These are phyloP conservation scores for Nycticryphes semicollaris DNA, from an alignment of 2,113 vertebrate species.

Conservation along the genomic window DNA sequence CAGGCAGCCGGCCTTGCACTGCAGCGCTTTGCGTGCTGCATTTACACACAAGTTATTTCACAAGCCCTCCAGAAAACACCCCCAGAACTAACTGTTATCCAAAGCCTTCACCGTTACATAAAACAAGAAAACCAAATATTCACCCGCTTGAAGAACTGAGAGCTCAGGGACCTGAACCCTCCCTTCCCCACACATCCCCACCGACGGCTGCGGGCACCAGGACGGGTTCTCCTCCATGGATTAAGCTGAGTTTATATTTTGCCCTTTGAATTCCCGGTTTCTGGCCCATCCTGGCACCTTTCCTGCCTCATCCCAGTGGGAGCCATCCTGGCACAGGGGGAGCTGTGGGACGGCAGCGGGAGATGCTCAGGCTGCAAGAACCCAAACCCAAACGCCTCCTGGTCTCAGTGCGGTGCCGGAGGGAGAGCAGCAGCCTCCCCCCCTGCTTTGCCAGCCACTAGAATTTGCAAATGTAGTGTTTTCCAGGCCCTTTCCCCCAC, in stretches of 20 bases:
- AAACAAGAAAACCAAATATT: background rate
- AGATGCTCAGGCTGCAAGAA: background rate
- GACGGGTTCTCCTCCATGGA: background rate
- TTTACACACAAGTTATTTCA: background rate
- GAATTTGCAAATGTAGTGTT: accelerated
- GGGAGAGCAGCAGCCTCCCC: background rate
- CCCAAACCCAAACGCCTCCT: background rate
- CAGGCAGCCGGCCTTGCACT: background rate
- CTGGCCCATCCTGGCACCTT: background rate
- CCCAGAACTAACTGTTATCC: background rate
- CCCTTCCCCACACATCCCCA: accelerated
- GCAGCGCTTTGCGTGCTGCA: background rate
- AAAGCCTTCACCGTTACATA: accelerated
- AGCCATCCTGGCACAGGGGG: background rate
- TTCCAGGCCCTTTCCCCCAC: background rate
- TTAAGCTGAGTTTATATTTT: accelerated
- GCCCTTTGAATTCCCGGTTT: background rate
- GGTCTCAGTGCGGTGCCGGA: background rate
- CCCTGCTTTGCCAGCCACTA: background rate
- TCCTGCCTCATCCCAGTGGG: background rate
- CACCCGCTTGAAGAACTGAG: background rate
- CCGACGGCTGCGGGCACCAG: accelerated
- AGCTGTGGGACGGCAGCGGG: accelerated
- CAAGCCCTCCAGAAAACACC: background rate
- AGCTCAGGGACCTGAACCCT: accelerated